phyloP scores from a whole-genome alignment of 2,888 invertebrate genomes.

The Sisyra nigra region DNA sequence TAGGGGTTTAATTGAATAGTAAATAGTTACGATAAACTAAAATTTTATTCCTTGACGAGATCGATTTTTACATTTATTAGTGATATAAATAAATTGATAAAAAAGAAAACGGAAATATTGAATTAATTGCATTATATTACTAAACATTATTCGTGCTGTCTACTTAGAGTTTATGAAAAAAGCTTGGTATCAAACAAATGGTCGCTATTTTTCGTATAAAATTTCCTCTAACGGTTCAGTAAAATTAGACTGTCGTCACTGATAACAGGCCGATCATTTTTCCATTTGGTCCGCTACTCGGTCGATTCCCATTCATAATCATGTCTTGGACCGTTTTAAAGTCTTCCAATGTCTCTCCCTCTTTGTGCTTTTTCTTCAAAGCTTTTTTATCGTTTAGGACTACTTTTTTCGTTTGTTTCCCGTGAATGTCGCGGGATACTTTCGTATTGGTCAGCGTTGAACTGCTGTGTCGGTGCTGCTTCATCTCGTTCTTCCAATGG shows the following conservation, averaged over 20 bases:
- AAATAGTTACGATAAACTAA: too few species aligned
- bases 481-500: slow-evolving; percentile 10
- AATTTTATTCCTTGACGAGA: too few species aligned
- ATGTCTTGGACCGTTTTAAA: slow-evolving; percentile 41
- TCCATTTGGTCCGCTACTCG: slow-evolving; percentile 23
- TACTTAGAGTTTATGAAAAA: too few species aligned
- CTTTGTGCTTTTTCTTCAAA: slow-evolving; percentile 24
- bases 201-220: too few species aligned
- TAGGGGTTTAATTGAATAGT: too few species aligned
- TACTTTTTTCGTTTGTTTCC: slow-evolving; percentile 9
- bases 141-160: too few species aligned
- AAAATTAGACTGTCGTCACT: slow-evolving; percentile 33
- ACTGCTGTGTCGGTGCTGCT: neutral
- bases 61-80: too few species aligned
- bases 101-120: too few species aligned
- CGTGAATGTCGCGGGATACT: neutral
- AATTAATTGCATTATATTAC: too few species aligned
- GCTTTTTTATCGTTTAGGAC: slow-evolving; percentile 6
- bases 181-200: too few species aligned
- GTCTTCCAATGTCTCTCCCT: slow-evolving; percentile 23
- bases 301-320: slow-evolving; percentile 31
- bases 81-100: too few species aligned
- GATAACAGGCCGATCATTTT: slow-evolving; percentile 41
- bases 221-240: neutral
- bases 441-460: slow-evolving; percentile 1